A percentile compares a stretch with the other conserved stretches of the same genome.
These are phyloP conservation scores for Gonioctena quinquepunctata DNA, from an alignment of 1,140 invertebrate species.

Conservation along the genomic window DNA sequence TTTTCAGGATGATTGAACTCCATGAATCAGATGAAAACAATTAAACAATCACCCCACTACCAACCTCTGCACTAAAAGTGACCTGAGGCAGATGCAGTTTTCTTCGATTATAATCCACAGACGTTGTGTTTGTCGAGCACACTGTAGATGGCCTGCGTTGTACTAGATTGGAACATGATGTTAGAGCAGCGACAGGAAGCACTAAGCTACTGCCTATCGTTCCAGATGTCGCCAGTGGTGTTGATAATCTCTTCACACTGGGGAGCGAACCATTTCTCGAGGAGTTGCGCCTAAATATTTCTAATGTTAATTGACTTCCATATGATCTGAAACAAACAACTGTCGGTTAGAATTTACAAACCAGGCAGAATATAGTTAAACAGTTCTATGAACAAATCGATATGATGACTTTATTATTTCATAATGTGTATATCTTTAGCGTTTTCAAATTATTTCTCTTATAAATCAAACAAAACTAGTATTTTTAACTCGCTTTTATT, in stretches of 20 bases:
- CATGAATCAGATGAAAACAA: too few relatives aligned
- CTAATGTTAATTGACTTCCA: constrained; percentile 72
- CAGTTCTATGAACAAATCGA: too few relatives aligned
- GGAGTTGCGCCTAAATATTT: constrained; percentile 72
- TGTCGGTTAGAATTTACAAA: background rate
- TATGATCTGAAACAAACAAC: constrained; percentile 60
- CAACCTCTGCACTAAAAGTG: constrained; percentile 83
- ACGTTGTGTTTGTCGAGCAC: constrained; percentile 60
- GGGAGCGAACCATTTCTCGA: constrained; percentile 55
- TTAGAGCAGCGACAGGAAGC: constrained; percentile 44
- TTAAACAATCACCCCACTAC: constrained; percentile 72
- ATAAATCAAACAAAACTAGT: too few relatives aligned
- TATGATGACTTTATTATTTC: too few relatives aligned
- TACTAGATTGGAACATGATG: constrained; percentile 51
- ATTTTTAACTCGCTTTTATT: too few relatives aligned
- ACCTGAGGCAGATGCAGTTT: constrained; percentile 75
- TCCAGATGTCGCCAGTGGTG: constrained; percentile 36
- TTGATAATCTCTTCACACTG: constrained; percentile 47
- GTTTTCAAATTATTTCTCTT: constrained; percentile 8
- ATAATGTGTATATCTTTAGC: too few relatives aligned
- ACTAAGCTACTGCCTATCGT: constrained; percentile 39
- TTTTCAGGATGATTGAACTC: too few relatives aligned
- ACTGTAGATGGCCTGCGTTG: constrained; percentile 60
- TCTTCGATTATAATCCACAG: constrained; percentile 62
- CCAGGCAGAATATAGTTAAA: too few relatives aligned